These are phyloP conservation scores for Epistrophella euchroma DNA, from an alignment of 2,888 invertebrate genomes.

Conservation along the genomic window DNA sequence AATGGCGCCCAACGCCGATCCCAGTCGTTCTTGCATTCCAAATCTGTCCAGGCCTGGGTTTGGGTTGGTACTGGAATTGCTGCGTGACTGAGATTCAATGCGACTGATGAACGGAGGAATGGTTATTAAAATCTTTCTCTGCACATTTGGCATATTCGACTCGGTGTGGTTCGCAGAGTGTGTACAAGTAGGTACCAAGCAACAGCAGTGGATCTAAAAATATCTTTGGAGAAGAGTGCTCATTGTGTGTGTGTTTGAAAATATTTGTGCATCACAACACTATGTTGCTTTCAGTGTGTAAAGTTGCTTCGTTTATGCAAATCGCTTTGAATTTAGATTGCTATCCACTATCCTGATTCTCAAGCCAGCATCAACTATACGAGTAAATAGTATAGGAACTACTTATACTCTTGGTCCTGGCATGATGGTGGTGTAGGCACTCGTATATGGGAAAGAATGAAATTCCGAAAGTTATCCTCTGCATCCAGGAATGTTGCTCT, in stretches of 20 bases:
- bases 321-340: slow-evolving; percentile 74
- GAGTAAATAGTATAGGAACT: neutral
- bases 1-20: slow-evolving; percentile 42
- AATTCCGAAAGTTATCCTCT: slow-evolving; percentile 43
- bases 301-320: slow-evolving; percentile 72
- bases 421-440: neutral
- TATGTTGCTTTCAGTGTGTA: slow-evolving; percentile 43
- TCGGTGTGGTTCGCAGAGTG: neutral
- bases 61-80: slow-evolving; percentile 25
- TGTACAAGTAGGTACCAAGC: slow-evolving; percentile 1
- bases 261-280: slow-evolving; percentile 32
- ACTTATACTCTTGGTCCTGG: neutral
- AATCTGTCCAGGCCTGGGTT: slow-evolving; percentile 37
- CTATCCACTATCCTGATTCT: slow-evolving; percentile 45
- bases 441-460: neutral
- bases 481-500: slow-evolving; percentile 47
- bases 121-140: slow-evolving; percentile 58
- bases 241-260: neutral
- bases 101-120: slow-evolving; percentile 27
- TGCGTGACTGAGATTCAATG: slow-evolving; percentile 65
- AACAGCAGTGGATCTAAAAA: slow-evolving; percentile 37
- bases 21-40: too few species aligned
- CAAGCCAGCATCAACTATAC: slow-evolving; percentile 8
- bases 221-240: slow-evolving; percentile 50
- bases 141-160: slow-evolving; percentile 50